phyloP scores from a whole-genome alignment of 2,888 invertebrate species.

The Crematogaster levior region DNA sequence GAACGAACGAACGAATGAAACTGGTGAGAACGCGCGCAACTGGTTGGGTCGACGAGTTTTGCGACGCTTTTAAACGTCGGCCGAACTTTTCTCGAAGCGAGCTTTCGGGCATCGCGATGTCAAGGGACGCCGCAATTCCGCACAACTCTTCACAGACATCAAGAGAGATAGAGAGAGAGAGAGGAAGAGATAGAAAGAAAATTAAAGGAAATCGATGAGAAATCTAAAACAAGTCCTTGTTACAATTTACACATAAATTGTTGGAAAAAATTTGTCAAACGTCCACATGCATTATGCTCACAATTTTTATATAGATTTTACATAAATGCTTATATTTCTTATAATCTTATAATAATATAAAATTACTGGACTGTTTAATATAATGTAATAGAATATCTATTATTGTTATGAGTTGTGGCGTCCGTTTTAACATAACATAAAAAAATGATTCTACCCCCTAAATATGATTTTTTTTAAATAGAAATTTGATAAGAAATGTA shows the following conservation, averaged over 20 bases:
- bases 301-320: neutral
- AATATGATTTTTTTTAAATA: neutral
- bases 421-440: neutral
- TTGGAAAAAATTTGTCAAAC: neutral
- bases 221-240: slow-evolving; percentile 21
- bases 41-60: slow-evolving; percentile 72
- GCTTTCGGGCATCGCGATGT: slow-evolving; percentile 49
- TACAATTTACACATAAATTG: neutral
- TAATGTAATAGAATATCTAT: neutral
- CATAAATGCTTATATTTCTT: neutral
- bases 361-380: neutral
- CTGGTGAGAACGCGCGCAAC: slow-evolving; percentile 67
- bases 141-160: slow-evolving; percentile 39
- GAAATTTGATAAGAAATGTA: neutral
- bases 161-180: neutral
- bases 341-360: neutral
- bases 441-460: neutral
- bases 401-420: neutral
- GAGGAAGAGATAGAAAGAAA: neutral
- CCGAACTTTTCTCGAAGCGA: slow-evolving; percentile 45
- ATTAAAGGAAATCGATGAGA: slow-evolving; percentile 38
- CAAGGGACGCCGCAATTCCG: slow-evolving; percentile 46
- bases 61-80: slow-evolving; percentile 65
- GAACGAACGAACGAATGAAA: slow-evolving; percentile 42
- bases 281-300: neutral